Percentiles rank a stretch among this genome's conserved stretches.
Conservation (phyloP, 2,797 vertebrate species). For the Apodemus agrarius region DNA sequence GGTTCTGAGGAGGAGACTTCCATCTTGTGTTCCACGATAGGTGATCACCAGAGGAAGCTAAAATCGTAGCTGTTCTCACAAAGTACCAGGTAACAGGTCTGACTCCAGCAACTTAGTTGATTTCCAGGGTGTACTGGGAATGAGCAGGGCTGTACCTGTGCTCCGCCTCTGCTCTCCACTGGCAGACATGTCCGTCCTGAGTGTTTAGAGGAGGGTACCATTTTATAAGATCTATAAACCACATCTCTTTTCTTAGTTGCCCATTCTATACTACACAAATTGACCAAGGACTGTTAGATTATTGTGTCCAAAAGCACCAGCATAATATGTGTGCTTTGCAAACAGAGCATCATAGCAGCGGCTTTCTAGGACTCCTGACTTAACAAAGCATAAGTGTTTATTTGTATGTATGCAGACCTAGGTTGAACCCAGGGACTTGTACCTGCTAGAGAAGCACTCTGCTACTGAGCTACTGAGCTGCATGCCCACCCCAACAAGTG, state of each 20-base stretch:
- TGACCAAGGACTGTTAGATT: not conserved
- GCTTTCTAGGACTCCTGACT: not conserved
- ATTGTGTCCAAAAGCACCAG: not conserved
- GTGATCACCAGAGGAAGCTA: not conserved
- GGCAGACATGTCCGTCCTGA: no score
- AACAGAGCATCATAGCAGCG: not conserved
- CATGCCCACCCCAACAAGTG: not conserved
- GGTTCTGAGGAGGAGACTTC: not conserved
- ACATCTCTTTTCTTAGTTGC: not conserved
- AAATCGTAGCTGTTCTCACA: not conserved
- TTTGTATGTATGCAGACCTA: not conserved
- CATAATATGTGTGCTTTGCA: not conserved
- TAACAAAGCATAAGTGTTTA: not conserved
- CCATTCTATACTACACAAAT: not conserved
- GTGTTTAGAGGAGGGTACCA: not conserved
- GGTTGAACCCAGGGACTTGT: not conserved
- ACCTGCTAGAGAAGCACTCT: not conserved
- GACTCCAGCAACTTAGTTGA: not conserved
- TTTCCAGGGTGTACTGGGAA: not conserved
- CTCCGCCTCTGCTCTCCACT: not conserved
- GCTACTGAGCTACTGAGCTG: not conserved
- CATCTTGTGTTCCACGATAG: not conserved
- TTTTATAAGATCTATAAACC: not conserved
- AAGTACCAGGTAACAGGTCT: not conserved
- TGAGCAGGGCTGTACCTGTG: not conserved